Evolutionary conservation across 2,113 vertebrate species (phyloP).

Genomic region (Dicerorhinus sumatrensis): DNA sequence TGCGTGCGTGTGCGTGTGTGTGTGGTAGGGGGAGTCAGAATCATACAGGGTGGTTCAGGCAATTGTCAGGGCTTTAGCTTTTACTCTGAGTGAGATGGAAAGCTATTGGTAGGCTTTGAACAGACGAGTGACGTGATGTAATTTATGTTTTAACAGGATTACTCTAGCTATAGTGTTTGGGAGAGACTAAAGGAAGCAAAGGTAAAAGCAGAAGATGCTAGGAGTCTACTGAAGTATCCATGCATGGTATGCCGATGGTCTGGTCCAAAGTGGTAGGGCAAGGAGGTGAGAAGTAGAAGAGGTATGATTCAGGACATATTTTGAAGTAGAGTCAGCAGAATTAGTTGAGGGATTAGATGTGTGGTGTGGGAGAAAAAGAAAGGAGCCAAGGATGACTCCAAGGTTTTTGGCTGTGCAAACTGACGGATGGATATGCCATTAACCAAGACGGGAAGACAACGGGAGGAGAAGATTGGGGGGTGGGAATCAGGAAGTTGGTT

Average conservation of each 20-base stretch:
- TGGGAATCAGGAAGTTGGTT: neutral
- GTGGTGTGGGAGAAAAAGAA: neutral
- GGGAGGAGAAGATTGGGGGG: neutral
- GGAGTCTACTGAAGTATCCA: neutral
- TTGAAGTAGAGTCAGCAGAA: neutral
- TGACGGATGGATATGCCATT: neutral
- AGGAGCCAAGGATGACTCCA: neutral
- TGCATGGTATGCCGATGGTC: neutral
- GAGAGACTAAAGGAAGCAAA: neutral
- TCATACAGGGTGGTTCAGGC: neutral
- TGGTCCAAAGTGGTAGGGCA: neutral
- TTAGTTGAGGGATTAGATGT: neutral
- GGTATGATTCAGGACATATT: neutral
- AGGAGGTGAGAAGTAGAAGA: neutral
- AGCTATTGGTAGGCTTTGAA: neutral
- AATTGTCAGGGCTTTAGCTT: neutral
- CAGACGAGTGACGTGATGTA: neutral
- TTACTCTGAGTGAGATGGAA: neutral
- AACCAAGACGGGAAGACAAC: neutral
- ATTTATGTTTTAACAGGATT: neutral
- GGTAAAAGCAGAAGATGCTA: neutral
- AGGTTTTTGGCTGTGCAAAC: neutral
- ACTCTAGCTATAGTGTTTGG: neutral
- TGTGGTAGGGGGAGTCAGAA: neutral
- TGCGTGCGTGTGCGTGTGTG: neutral